A percentile compares a stretch with the other conserved stretches of the same genome.
Conservation (phyloP, 2,888 invertebrate genomes). For the Labia minor region DNA sequence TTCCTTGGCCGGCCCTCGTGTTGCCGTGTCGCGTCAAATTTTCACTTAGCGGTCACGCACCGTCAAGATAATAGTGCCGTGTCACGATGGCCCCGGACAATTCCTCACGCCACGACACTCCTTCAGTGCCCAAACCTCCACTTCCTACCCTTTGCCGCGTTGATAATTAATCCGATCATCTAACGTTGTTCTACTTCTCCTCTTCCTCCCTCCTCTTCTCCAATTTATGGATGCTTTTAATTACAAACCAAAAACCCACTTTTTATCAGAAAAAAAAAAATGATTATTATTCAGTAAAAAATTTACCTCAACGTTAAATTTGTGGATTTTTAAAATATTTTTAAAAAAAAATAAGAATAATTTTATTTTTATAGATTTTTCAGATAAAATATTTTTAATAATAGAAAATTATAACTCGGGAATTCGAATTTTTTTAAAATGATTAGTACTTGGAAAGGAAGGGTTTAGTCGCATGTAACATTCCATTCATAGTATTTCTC, state of each 20-base stretch:
- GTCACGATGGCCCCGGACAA: constrained; percentile 20
- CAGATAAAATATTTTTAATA: too few relatives aligned
- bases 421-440: too few relatives aligned
- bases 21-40: constrained; percentile 24
- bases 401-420: too few relatives aligned
- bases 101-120: background rate
- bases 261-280: background rate
- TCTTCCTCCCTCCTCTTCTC: background rate
- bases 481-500: too few relatives aligned
- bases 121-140: background rate
- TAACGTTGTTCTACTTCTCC: background rate
- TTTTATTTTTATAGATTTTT: too few relatives aligned
- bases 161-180: background rate
- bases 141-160: background rate
- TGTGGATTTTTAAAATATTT: too few relatives aligned
- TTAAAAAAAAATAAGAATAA: too few relatives aligned
- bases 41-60: constrained; percentile 26
- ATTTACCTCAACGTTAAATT: too few relatives aligned
- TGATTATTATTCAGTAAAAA: too few relatives aligned
- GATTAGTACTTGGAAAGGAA: too few relatives aligned
- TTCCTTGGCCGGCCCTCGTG: constrained; percentile 13
- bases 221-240: background rate
- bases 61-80: constrained; percentile 22
- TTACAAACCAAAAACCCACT: background rate
- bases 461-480: too few relatives aligned